Percentiles rank a stretch among this genome's conserved stretches.
These are phyloP conservation scores for Helicoverpa assulta DNA, from an alignment of 2,888 invertebrate genomes.

Conservation along the genomic window DNA sequence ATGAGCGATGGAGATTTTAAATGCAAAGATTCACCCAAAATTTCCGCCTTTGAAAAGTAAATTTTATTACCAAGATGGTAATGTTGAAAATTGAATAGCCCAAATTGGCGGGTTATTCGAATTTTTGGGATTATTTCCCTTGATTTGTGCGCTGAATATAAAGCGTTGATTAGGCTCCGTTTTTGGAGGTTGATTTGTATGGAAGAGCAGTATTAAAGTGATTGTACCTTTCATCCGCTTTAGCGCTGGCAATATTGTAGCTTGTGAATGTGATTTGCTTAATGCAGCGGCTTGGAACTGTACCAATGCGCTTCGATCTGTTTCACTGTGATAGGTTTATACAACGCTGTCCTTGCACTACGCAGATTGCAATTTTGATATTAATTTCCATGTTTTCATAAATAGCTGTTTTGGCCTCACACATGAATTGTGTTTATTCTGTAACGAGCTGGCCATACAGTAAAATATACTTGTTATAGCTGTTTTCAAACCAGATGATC, in stretches of 20 bases:
- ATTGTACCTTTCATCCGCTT: constrained; percentile 23
- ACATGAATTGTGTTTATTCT: neutral
- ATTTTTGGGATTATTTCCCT: constrained; percentile 17
- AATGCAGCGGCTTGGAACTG: constrained; percentile 39
- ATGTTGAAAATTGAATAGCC: constrained; percentile 28
- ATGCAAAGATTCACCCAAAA: constrained; percentile 12
- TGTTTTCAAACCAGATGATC: constrained; percentile 2
- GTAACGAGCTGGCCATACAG: no score
- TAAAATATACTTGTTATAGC: neutral
- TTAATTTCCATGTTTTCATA: neutral
- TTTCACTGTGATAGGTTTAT: constrained; percentile 14
- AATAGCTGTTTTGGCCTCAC: neutral
- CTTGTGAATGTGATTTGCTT: constrained; percentile 32
- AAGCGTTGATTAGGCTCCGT: constrained; percentile 39
- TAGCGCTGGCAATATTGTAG: constrained; percentile 32
- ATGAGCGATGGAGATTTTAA: constrained; percentile 43
- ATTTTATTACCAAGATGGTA: constrained; percentile 16
- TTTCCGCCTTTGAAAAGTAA: neutral
- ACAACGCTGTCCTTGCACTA: constrained; percentile 9
- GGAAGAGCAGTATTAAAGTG: constrained; percentile 10
- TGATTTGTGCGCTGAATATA: constrained; percentile 39
- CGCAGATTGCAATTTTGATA: neutral
- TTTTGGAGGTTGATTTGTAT: constrained; percentile 29
- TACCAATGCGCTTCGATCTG: constrained; percentile 37
- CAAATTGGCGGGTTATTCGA: neutral